Evolutionary conservation across 2,888 invertebrate genomes (phyloP).

Genomic region (Luffia ferchaultella): DNA sequence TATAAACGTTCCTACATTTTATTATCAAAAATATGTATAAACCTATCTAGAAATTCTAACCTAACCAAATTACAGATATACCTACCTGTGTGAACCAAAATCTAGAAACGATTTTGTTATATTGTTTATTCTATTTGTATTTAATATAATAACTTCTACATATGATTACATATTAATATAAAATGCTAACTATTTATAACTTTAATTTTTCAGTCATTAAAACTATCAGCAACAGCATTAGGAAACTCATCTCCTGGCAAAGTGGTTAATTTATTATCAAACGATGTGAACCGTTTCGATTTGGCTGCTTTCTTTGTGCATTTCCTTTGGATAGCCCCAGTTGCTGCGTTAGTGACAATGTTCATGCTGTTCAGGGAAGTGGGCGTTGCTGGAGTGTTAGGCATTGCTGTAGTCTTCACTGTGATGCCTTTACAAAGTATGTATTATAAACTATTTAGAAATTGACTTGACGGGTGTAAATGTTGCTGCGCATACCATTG

Average conservation of each 20-base stretch:
- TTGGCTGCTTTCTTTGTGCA: constrained; percentile 73
- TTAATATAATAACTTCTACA: no score
- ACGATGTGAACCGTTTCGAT: constrained; percentile 81
- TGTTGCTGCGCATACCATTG: no score
- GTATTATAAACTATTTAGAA: no score
- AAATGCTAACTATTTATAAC: no score
- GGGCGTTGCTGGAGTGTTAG: not conserved
- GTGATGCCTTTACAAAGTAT: not conserved
- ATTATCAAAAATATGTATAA: not conserved
- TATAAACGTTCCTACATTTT: not conserved
- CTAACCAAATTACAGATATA: no score
- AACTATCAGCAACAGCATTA: not conserved
- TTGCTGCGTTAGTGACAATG: constrained; percentile 67
- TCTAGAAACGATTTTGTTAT: no score
- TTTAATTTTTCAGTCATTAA: constrained; percentile 5
- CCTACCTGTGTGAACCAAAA: no score
- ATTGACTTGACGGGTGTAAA: no score
- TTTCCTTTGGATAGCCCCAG: constrained; percentile 78
- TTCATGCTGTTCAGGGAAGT: not conserved
- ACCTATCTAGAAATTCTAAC: no score
- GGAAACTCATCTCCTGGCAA: constrained; percentile 27
- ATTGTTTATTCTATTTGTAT: no score
- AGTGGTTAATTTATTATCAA: constrained; percentile 72
- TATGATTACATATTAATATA: no score
- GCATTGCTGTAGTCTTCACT: not conserved